Percentiles rank a stretch among this genome's conserved stretches.
phyloP scores from a whole-genome alignment of 2,888 invertebrate genomes.

The Xestobium rufovillosum region DNA sequence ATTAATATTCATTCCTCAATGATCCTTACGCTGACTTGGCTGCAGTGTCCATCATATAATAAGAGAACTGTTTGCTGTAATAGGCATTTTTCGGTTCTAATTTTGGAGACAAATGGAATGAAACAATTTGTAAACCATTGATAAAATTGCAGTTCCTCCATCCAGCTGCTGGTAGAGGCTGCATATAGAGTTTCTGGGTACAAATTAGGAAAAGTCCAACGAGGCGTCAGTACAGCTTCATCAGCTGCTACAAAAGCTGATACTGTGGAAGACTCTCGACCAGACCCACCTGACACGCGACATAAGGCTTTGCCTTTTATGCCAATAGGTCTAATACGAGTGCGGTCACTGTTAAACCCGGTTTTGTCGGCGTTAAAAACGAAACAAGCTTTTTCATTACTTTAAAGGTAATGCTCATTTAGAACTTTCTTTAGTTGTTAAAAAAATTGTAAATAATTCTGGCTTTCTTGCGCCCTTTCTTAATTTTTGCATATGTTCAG shows the following conservation, averaged over 20 bases:
- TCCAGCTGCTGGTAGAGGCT: constrained; percentile 23
- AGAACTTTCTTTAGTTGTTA: constrained; percentile 21
- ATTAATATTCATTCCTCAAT: constrained; percentile 15
- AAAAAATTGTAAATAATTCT: constrained; percentile 27
- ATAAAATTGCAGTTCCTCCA: constrained; percentile 20
- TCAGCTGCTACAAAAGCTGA: constrained; percentile 21
- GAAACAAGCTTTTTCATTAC: constrained; percentile 9
- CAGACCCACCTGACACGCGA: constrained; percentile 22
- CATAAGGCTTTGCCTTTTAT: constrained; percentile 20
- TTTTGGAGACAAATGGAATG: constrained; percentile 3
- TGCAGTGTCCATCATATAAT: too few relatives aligned
- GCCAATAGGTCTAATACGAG: constrained; percentile 21
- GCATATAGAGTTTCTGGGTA: constrained; percentile 23
- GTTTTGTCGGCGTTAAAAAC: constrained; percentile 23
- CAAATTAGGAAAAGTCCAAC: constrained; percentile 12
- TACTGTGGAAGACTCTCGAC: constrained; percentile 23
- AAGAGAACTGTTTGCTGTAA: too few relatives aligned
- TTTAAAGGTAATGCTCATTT: constrained; percentile 9
- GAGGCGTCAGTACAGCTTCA: constrained; percentile 18
- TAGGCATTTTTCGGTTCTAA: too few relatives aligned
- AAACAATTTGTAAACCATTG: constrained; percentile 14
- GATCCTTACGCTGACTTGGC: constrained; percentile 20
- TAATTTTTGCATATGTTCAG: constrained; percentile 27
- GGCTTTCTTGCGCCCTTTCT: constrained; percentile 23
- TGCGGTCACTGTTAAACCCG: constrained; percentile 23